Conservation (phyloP, 1,140 invertebrate species). For the Calosoma granatense region DNA sequence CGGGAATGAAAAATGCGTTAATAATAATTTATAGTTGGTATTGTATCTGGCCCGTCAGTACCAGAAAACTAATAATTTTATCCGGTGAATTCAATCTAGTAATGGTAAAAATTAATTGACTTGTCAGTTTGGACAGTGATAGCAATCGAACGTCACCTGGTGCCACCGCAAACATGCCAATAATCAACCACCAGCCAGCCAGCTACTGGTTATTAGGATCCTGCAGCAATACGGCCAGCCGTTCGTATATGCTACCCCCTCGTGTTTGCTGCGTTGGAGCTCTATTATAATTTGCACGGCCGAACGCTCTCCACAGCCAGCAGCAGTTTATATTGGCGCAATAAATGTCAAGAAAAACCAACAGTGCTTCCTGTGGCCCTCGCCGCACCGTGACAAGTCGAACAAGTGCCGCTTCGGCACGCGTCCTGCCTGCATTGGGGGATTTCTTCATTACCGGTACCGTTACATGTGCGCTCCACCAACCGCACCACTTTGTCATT, state of each 20-base stretch:
- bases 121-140: neutral
- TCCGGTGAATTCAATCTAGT: too few species aligned
- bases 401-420: neutral
- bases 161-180: neutral
- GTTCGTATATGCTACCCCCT: neutral
- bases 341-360: conserved; percentile 9
- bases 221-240: neutral
- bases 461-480: too few species aligned
- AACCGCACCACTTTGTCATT: too few species aligned
- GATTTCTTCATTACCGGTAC: neutral
- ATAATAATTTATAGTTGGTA: too few species aligned
- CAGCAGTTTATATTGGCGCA: conserved; percentile 2
- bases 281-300: conserved; percentile 1
- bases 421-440: neutral
- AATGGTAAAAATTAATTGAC: neutral
- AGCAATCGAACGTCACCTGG: neutral
- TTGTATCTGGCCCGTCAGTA: too few species aligned
- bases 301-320: neutral
- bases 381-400: neutral
- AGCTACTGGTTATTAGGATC: neutral
- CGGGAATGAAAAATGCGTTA: too few species aligned
- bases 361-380: neutral
- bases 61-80: too few species aligned
- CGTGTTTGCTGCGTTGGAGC: neutral
- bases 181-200: conserved; percentile 3